phyloP scores from a whole-genome alignment of 2,113 vertebrate species.

The Zonotrichia leucophrys region DNA sequence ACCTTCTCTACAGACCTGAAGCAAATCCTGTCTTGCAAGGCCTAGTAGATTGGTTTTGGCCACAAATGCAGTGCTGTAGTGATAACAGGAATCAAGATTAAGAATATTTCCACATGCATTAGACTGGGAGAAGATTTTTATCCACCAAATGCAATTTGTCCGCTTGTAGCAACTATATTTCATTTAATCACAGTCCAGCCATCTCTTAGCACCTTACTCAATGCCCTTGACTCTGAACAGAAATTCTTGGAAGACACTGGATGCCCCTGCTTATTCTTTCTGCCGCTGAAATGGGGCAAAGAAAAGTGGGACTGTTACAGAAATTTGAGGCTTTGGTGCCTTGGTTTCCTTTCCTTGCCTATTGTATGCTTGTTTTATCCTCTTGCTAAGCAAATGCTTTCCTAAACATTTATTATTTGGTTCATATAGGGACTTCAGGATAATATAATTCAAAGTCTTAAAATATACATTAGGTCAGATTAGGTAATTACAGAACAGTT shows the following conservation, averaged over 20 bases:
- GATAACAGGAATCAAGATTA: neutral
- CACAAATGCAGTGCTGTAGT: neutral
- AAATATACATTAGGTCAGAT: neutral
- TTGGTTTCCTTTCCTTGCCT: neutral
- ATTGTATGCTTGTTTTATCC: neutral
- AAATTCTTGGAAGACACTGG: neutral
- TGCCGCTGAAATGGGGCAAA: neutral
- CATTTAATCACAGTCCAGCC: neutral
- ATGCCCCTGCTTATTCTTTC: neutral
- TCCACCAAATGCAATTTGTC: neutral
- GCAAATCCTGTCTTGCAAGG: neutral
- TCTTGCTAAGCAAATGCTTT: neutral
- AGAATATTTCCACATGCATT: neutral
- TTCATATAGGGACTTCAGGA: neutral
- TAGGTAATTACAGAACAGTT: neutral
- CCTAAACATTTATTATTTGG: neutral
- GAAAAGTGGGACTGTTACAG: neutral
- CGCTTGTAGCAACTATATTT: neutral
- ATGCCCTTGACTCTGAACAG: neutral
- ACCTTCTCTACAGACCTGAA: neutral
- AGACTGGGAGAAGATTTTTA: neutral
- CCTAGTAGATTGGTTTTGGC: neutral
- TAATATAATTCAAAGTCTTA: neutral
- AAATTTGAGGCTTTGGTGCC: neutral
- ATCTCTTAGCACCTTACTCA: neutral